A percentile compares a stretch with the other conserved stretches of the same genome.
These are phyloP conservation scores for Andrena hattorfiana DNA, from an alignment of 2,888 invertebrate species.

Conservation along the genomic window DNA sequence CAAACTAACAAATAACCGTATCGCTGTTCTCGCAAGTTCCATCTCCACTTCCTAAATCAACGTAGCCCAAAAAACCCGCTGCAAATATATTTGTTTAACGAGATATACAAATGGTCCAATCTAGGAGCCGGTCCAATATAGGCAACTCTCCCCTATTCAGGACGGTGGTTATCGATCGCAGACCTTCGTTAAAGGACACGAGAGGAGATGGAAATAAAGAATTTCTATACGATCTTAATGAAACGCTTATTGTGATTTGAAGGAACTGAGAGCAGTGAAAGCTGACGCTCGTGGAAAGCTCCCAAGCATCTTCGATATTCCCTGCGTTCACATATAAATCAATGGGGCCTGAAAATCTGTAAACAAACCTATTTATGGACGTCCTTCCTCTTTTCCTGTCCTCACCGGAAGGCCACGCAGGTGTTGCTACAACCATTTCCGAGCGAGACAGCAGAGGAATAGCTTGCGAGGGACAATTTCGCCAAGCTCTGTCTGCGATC, in stretches of 20 bases:
- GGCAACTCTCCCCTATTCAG: too few species aligned
- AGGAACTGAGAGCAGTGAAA: slow-evolving; percentile 17
- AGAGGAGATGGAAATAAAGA: not conserved
- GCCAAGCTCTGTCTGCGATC: not conserved
- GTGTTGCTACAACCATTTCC: not conserved
- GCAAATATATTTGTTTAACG: too few species aligned
- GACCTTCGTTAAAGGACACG: too few species aligned
- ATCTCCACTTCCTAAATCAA: too few species aligned
- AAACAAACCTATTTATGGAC: slow-evolving; percentile 20
- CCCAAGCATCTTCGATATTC: not conserved
- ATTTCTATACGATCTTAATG: not conserved
- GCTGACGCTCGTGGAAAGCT: slow-evolving; percentile 36
- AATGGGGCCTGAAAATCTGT: slow-evolving; percentile 1
- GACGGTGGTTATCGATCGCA: too few species aligned
- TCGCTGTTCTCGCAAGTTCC: too few species aligned
- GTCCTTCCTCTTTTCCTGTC: not conserved
- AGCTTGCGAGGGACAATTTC: not conserved
- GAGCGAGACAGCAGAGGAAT: not conserved
- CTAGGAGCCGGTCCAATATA: too few species aligned
- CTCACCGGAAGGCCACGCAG: slow-evolving; percentile 8
- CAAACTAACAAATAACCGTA: too few species aligned
- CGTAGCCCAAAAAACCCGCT: too few species aligned
- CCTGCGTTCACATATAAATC: not conserved
- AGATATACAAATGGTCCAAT: too few species aligned
- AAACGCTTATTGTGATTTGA: too few species aligned